Evolutionary conservation across 2,113 vertebrate genomes (phyloP).

Genomic region (Chionis minor): DNA sequence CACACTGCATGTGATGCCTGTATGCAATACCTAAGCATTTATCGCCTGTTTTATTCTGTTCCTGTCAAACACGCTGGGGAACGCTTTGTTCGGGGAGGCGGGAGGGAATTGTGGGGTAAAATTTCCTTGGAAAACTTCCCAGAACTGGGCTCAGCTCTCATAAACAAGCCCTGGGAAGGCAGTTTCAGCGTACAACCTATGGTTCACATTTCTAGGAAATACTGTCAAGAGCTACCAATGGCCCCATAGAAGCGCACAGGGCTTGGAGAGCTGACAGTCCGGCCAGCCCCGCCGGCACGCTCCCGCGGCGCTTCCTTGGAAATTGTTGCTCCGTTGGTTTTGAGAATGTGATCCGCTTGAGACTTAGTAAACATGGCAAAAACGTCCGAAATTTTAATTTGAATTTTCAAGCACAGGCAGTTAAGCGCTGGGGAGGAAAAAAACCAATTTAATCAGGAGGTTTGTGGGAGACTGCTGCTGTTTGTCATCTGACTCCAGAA

Average conservation of each 20-base stretch:
- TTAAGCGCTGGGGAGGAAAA: not conserved
- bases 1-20: accelerated
- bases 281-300: not conserved
- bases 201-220: not conserved
- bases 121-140: constrained; percentile 17
- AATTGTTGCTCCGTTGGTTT: not conserved
- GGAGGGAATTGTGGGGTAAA: not conserved
- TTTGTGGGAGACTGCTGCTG: not conserved
- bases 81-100: accelerated
- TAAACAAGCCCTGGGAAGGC: not conserved
- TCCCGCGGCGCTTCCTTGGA: not conserved
- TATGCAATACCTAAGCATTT: not conserved
- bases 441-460: no score
- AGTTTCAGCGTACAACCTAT: not conserved
- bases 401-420: not conserved
- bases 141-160: not conserved
- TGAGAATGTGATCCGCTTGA: not conserved
- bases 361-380: not conserved
- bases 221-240: not conserved
- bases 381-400: not conserved
- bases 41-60: not conserved
- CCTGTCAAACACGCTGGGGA: not conserved
- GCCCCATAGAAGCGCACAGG: accelerated
- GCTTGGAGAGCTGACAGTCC: not conserved
- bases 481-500: not conserved